Conservation (phyloP, 1,140 invertebrate species). For the Babylonia areolata region DNA sequence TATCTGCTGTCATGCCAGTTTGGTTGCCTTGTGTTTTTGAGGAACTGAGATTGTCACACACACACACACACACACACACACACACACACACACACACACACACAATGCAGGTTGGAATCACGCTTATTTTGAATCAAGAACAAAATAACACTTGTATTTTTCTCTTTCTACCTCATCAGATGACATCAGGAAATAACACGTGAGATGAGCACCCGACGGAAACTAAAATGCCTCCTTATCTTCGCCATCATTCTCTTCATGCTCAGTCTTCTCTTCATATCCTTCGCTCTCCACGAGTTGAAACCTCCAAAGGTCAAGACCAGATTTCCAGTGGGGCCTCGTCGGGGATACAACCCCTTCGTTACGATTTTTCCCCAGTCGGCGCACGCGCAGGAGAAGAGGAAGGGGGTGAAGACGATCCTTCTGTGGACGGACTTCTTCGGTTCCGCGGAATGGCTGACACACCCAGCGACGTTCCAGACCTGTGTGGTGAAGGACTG, state of each 20-base stretch:
- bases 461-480: neutral
- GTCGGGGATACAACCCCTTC: neutral
- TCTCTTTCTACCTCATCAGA: too few species aligned
- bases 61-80: too few species aligned
- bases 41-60: too few species aligned
- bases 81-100: too few species aligned
- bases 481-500: slow-evolving; percentile 17
- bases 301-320: neutral
- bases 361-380: neutral
- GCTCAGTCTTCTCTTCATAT: neutral
- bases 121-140: too few species aligned
- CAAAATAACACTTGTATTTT: too few species aligned
- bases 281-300: neutral
- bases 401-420: neutral
- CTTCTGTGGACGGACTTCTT: slow-evolving; percentile 32
- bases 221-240: neutral
- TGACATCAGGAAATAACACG: too few species aligned
- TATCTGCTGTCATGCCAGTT: too few species aligned
- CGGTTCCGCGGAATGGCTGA: neutral
- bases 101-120: too few species aligned
- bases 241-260: neutral
- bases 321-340: slow-evolving; percentile 10
- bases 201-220: neutral
- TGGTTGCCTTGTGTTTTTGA: too few species aligned
- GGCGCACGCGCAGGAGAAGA: too few species aligned